Evolutionary conservation across 2,888 invertebrate species (phyloP).

Genomic region (Nymphalis urticae): DNA sequence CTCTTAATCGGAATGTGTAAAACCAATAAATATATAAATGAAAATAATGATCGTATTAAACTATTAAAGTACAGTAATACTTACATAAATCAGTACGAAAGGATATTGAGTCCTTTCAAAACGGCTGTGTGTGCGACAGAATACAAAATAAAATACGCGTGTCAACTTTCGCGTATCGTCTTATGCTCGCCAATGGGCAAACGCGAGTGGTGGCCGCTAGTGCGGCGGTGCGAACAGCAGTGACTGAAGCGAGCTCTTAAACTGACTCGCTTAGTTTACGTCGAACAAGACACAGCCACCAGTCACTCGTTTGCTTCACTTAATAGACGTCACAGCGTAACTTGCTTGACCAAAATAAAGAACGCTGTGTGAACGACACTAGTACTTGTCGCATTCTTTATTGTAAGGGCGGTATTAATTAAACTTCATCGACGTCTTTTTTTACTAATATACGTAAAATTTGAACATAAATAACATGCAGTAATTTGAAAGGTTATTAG

Average conservation of each 20-base stretch:
- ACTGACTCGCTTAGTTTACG: slow-evolving; percentile 11
- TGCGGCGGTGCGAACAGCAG: slow-evolving; percentile 56
- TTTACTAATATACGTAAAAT: too few species aligned
- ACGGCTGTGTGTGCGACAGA: slow-evolving; percentile 55
- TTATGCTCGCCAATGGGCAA: slow-evolving; percentile 54
- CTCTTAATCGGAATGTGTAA: too few species aligned
- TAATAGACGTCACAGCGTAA: slow-evolving; percentile 42
- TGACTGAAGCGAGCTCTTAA: slow-evolving; percentile 51
- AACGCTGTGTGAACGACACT: neutral
- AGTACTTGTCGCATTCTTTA: slow-evolving; percentile 3
- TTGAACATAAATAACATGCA: neutral
- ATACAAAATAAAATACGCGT: slow-evolving; percentile 64
- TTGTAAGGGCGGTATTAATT: neutral
- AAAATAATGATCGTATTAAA: slow-evolving; percentile 4
- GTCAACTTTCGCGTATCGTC: slow-evolving; percentile 65
- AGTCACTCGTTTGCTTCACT: slow-evolving; percentile 44
- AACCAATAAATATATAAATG: neutral
- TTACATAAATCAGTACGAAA: slow-evolving; percentile 37
- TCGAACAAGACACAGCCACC: slow-evolving; percentile 23
- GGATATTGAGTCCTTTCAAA: slow-evolving; percentile 39
- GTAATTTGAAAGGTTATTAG: too few species aligned
- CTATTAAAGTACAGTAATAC: slow-evolving; percentile 29
- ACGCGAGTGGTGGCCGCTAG: slow-evolving; percentile 52
- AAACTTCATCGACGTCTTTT: slow-evolving; percentile 1
- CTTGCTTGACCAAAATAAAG: slow-evolving; percentile 22